Evolutionary conservation across 2,888 invertebrate genomes (phyloP), one percentile per base, ranked within the genome.

Genomic region (Arctia plantaginis): DNA sequence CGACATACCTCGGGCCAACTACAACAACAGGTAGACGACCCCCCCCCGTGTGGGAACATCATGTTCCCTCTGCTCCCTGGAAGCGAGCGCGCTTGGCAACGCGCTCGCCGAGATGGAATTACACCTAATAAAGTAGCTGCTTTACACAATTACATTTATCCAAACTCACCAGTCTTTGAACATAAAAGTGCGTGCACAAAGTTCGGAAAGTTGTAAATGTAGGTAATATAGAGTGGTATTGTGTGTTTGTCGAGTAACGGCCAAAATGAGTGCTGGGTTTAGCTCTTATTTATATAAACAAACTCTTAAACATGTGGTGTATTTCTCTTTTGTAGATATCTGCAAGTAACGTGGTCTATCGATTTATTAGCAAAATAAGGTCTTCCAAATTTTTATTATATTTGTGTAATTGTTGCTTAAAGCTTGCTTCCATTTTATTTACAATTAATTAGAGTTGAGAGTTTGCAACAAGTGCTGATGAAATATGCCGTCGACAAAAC

Each of bases 391-490:
- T 59, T 30, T 51, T 51, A 69, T 55, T 55, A n/a, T n/a, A 39
- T 23, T 18, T 69, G 27, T n/a, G 35, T 59, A 15, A 27, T 51
- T 69, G 35, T n/a, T 69, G n/a, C 18, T 69, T 10, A 69, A 27
- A 41, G 27, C 33, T 33, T 27, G 30, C 59, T 41, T 69, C 65
- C 47, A 47, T n/a, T 47, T 35, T 4, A 70, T 70, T 70, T 62
- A 62, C 62, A 41, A 62, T 69, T 69, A 62, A 69, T 69, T 69
- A 41, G 4, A 59, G 35, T 12, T 62, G 62, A 39, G 18, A 70
- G 62, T 59, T 70, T 70, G 44, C 62, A 62, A 62, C 62, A 70
- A 70, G 23, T 62, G 41, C 23, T 27, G 70, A 70, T 30, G 23
- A 41, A 41, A 41, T 7, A 41, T 62, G 62, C 59, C 69, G 39